phyloP scores from a whole-genome alignment of 2,888 invertebrate species.

The Habrosyne pyritoides region DNA sequence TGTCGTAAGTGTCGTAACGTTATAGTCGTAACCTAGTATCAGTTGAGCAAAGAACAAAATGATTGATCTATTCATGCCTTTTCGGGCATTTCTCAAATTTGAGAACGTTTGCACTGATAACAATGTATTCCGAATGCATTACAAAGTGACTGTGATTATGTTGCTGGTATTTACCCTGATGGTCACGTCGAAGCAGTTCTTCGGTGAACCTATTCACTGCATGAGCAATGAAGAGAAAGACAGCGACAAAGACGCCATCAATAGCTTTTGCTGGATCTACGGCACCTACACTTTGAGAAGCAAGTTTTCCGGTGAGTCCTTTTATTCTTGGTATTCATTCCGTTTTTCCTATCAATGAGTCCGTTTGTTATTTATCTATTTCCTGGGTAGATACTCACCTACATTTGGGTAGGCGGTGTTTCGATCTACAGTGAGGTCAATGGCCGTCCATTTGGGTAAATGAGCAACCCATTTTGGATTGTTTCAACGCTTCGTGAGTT shows the following conservation, averaged over 20 bases:
- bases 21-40: too few species aligned
- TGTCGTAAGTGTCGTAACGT: too few species aligned
- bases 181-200: conserved; percentile 92
- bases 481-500: too few species aligned
- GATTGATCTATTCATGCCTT: conserved; percentile 87
- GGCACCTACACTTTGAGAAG: conserved; percentile 86
- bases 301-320: conserved; percentile 64
- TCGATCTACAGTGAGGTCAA: too few species aligned
- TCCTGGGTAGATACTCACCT: too few species aligned
- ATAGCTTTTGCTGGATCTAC: conserved; percentile 91
- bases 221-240: conserved; percentile 76
- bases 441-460: too few species aligned
- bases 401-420: too few species aligned
- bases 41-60: conserved; percentile 64
- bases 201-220: conserved; percentile 93
- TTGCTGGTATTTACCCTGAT: conserved; percentile 89
- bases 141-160: conserved; percentile 88
- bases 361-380: too few species aligned
- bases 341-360: background rate
- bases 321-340: conserved; percentile 3
- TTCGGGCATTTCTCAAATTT: conserved; percentile 86
- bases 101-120: conserved; percentile 89
- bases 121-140: conserved; percentile 89
- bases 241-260: conserved; percentile 84
- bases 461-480: too few species aligned